phyloP scores from a whole-genome alignment of 2,797 vertebrate genomes.

The Muscicapa striata region DNA sequence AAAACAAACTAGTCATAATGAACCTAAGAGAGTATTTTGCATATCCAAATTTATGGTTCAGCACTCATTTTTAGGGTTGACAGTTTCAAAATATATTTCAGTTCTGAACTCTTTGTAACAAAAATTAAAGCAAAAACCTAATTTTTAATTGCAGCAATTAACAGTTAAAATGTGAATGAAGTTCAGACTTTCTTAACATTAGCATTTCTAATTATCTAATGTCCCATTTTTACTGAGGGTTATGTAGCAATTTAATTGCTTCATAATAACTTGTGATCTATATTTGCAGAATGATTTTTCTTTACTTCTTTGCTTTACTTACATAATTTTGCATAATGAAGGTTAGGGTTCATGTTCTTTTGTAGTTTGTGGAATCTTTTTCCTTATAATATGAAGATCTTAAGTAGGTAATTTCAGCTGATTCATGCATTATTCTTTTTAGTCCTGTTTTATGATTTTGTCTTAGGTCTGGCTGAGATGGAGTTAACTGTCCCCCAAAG shows the following conservation, averaged over 20 bases:
- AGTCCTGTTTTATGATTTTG: not conserved
- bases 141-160: conserved; percentile 63
- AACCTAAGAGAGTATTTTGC: not conserved
- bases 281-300: conserved; percentile 48
- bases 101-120: not conserved
- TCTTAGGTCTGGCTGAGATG: not conserved
- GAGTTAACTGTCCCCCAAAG: not conserved
- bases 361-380: not conserved
- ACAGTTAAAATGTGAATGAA: conserved; percentile 23
- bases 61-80: not conserved
- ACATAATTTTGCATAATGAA: conserved; percentile 56
- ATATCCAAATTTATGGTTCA: not conserved
- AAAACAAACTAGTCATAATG: not conserved
- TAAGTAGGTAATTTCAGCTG: conserved; percentile 7
- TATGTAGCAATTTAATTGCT: conserved; percentile 51
- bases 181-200: conserved; percentile 48
- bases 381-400: not conserved
- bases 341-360: not conserved
- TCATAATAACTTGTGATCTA: conserved; percentile 52
- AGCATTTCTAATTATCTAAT: conserved; percentile 59
- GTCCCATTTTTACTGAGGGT: conserved; percentile 40
- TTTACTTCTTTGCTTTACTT: conserved; percentile 47
- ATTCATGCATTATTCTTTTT: not conserved
- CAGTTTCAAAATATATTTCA: conserved; percentile 23
- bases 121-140: conserved; percentile 18